Percentiles rank a stretch among this genome's conserved stretches.
phyloP scores from a whole-genome alignment of 2,888 invertebrate genomes.

The Heliconius charithonia region DNA sequence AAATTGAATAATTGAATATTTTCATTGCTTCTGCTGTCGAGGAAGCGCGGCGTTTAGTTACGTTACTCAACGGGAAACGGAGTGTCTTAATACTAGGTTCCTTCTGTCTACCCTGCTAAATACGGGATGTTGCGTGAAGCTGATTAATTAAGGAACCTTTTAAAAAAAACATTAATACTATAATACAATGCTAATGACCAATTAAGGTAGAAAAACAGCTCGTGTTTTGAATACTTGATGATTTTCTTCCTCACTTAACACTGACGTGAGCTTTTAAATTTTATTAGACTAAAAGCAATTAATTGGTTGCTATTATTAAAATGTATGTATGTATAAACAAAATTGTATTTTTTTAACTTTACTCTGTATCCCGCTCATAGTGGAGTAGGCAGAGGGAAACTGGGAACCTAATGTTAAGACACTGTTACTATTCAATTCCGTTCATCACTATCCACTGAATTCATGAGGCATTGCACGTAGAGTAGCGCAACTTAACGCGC shows the following conservation, averaged over 20 bases:
- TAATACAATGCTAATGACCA: slow-evolving; percentile 22
- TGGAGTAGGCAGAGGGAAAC: not conserved
- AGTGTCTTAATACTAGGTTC: too few species aligned
- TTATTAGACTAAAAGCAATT: slow-evolving; percentile 7
- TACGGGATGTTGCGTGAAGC: too few species aligned
- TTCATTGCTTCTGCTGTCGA: too few species aligned
- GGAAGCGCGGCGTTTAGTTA: too few species aligned
- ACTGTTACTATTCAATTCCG: not conserved
- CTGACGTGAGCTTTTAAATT: slow-evolving; percentile 14
- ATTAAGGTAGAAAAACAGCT: slow-evolving; percentile 17
- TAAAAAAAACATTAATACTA: slow-evolving; percentile 6
- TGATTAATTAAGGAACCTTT: not conserved
- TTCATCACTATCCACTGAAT: not conserved
- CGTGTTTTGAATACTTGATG: slow-evolving; percentile 6
- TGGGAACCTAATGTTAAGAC: not conserved
- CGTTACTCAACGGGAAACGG: too few species aligned
- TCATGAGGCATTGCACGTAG: not conserved
- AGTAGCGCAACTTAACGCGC: not conserved
- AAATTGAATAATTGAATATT: too few species aligned
- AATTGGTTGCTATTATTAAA: not conserved
- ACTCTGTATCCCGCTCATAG: not conserved
- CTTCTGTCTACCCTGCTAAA: too few species aligned
- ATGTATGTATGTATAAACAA: not conserved
- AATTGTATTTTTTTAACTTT: not conserved
- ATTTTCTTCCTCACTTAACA: slow-evolving; percentile 1